Evolutionary conservation across 2,797 vertebrate species (phyloP).

Genomic region (Tenualosa thibaudeaui): DNA sequence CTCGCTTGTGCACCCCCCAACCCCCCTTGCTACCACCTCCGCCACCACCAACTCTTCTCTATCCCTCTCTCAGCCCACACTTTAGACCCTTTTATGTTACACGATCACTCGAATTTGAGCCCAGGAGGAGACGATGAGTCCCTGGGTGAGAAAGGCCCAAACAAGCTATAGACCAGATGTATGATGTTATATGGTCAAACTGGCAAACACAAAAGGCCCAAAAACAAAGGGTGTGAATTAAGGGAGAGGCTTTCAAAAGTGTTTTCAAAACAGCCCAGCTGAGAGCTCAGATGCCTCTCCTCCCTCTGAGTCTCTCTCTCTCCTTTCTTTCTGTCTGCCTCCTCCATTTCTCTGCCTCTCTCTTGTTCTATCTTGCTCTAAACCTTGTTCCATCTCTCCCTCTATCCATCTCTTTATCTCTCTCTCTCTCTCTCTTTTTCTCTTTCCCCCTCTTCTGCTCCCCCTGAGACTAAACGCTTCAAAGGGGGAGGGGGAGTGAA

Average conservation of each 20-base stretch:
- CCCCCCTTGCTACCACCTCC: slow-evolving; percentile 37
- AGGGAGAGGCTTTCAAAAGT: slow-evolving; percentile 92
- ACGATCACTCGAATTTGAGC: slow-evolving; percentile 85
- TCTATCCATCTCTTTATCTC: neutral
- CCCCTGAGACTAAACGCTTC: slow-evolving; percentile 86
- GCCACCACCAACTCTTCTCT: slow-evolving; percentile 63
- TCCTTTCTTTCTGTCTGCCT: slow-evolving; percentile 48
- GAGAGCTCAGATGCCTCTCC: slow-evolving; percentile 86
- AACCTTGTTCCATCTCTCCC: neutral
- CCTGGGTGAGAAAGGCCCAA: slow-evolving; percentile 88
- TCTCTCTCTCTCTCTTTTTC: slow-evolving; percentile 56
- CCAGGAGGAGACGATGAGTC: slow-evolving; percentile 85
- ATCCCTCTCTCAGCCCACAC: slow-evolving; percentile 73
- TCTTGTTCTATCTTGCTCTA: neutral
- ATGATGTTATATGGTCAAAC: slow-evolving; percentile 99
- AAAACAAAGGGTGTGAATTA: slow-evolving; percentile 98
- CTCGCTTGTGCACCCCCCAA: slow-evolving; percentile 44
- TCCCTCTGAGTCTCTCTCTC: slow-evolving; percentile 66
- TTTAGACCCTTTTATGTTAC: slow-evolving; percentile 89
- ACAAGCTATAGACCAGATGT: slow-evolving; percentile 98
- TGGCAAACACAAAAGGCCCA: slow-evolving; percentile 94
- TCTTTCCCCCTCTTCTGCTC: slow-evolving; percentile 54
- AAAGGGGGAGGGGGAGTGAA: slow-evolving; percentile 67
- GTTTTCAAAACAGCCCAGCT: slow-evolving; percentile 99
- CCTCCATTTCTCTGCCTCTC: neutral